Base-by-base conservation (phyloP, 2,113 vertebrate species). In the Atherinomorus stipes region DNA sequence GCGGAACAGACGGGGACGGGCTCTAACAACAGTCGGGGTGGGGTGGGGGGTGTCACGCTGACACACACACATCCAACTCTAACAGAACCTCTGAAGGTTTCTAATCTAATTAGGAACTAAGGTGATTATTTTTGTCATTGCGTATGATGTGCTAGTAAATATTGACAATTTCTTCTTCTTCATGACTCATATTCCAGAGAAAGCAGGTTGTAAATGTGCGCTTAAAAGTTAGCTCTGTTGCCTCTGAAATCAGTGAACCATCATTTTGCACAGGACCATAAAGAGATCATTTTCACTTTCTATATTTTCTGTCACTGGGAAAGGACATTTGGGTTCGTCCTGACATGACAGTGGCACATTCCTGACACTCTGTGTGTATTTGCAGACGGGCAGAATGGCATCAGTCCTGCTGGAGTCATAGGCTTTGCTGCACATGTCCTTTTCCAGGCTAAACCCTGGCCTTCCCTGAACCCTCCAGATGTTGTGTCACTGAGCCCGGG, bases 401-500 rank as follows among this genome's bases (percentile, higher is more conserved):
- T 74, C 51, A 31, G 25, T 8, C 64, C 42, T 42, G 49, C n/a
- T 42, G 49, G 42, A 65, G 67, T 71, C 56, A 11, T 60, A 62
- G 42, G 21, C 57, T 69, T 11, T 15, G 7, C 63, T 76, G 67
- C 62, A 71, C 76, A 26, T 70, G 77, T 62, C 59, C 72, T 70
- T 56, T 71, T 65, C 50, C 54, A 58, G 61, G 60, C 68, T 62
- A 62, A 78, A 64, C 26, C 37, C 25, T 3, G 16, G 47, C 53
- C 56, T 63, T 70, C 1, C 25, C 58, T 75, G 65, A 87, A 68
- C 72, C 51, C 70, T 71, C 61, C 76, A 87, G 76, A 87, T 87
- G 79, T 80, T 59, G 28, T 59, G 59, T 61, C 49, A 15, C 53
- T 52, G 42, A 26, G 12, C 51, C 13, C 44, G 22, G 50, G 59